Percentiles rank a stretch among this genome's conserved stretches.
Evolutionary conservation across 2,797 vertebrate genomes (phyloP).

Genomic region (Periophthalmus magnuspinnatus): DNA sequence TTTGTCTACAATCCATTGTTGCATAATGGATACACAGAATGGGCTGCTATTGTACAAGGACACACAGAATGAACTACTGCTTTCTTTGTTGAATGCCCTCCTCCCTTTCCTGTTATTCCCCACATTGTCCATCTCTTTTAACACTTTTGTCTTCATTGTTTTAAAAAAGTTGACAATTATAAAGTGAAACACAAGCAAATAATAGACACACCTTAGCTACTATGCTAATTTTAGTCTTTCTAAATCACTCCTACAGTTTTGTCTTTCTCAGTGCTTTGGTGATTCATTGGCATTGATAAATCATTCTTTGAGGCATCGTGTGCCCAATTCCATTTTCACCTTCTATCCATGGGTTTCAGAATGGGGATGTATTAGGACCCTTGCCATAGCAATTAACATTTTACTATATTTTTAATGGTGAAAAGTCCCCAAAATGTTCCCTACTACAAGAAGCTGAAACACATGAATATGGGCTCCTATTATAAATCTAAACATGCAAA

Average conservation of each 20-base stretch:
- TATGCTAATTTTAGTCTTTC: background rate
- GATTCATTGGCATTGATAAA: slow-evolving; percentile 32
- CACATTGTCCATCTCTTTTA: background rate
- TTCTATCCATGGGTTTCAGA: background rate
- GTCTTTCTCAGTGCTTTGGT: background rate
- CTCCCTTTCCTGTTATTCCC: slow-evolving; percentile 11
- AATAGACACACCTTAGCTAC: background rate
- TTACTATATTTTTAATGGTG: too few species aligned
- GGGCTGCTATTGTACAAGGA: background rate
- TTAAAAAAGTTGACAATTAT: background rate
- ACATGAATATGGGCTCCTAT: background rate
- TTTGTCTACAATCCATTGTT: background rate
- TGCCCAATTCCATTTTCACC: slow-evolving; percentile 35
- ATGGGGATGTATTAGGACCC: too few species aligned
- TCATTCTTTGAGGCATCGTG: slow-evolving; percentile 28
- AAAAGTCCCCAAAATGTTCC: too few species aligned
- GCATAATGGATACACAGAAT: background rate
- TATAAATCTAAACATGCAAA: slow-evolving; percentile 12
- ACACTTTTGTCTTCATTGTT: slow-evolving; percentile 1
- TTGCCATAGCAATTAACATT: too few species aligned
- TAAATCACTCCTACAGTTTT: background rate
- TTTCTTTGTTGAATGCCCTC: slow-evolving; percentile 5
- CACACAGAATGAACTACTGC: background rate
- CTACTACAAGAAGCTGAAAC: too few species aligned
- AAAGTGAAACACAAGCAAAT: background rate